A percentile compares a stretch with the other conserved stretches of the same genome.
phyloP scores from a whole-genome alignment of 2,888 invertebrate genomes.

The Eilema sororculum region DNA sequence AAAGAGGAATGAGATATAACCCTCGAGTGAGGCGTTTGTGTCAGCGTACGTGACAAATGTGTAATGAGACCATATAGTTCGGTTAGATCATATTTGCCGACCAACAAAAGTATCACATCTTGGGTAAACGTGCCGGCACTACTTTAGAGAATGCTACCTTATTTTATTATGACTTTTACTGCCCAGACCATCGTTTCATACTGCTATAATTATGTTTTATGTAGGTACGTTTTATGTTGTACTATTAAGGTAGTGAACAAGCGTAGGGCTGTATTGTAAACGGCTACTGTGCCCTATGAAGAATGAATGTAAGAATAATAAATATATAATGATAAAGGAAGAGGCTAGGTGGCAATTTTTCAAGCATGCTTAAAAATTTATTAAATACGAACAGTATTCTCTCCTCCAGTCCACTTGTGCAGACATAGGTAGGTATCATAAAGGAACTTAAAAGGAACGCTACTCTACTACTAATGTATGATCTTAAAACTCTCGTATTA shows the following conservation, averaged over 20 bases:
- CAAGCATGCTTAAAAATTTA: too few relatives aligned
- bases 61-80: constrained; percentile 60
- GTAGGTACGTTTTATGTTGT: constrained; percentile 1
- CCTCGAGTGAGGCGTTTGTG: constrained; percentile 44
- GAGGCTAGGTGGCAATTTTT: too few relatives aligned
- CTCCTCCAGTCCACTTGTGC: neutral
- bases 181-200: constrained; percentile 4
- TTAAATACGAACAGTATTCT: neutral
- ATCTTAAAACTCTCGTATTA: too few relatives aligned
- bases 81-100: constrained; percentile 47
- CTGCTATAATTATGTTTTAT: constrained; percentile 4
- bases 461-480: too few relatives aligned
- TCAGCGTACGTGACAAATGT: constrained; percentile 64
- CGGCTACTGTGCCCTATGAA: neutral
- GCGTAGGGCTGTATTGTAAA: neutral
- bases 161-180: constrained; percentile 9
- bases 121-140: constrained; percentile 19
- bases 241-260: neutral
- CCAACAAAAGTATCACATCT: constrained; percentile 33
- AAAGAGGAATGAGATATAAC: constrained; percentile 43
- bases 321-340: too few relatives aligned
- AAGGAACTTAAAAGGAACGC: too few relatives aligned
- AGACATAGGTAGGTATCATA: too few relatives aligned
- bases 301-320: neutral
- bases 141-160: constrained; percentile 5